Conservation (phyloP, 2,888 invertebrate genomes). For the Conomelus anceps region DNA sequence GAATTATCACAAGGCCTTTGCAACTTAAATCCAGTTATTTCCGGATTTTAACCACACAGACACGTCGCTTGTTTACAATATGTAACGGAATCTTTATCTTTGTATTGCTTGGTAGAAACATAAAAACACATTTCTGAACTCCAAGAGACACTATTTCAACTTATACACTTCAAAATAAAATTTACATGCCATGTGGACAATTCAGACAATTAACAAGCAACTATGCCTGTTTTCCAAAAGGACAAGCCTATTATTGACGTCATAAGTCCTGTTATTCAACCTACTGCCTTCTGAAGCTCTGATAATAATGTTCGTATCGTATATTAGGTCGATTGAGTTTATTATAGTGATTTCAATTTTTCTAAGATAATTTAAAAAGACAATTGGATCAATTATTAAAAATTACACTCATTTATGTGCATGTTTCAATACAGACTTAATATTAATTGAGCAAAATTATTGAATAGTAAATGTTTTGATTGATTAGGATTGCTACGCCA, state of each 20-base stretch:
- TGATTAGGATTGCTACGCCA: neutral
- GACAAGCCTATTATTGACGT: constrained; percentile 31
- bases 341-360: too few species aligned
- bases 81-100: constrained; percentile 11
- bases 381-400: too few species aligned
- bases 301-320: neutral
- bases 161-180: constrained; percentile 16
- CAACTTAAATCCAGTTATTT: constrained; percentile 30
- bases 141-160: neutral
- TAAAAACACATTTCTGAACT: constrained; percentile 24
- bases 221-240: constrained; percentile 22
- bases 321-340: too few species aligned
- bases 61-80: constrained; percentile 20
- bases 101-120: constrained; percentile 19
- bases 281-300: neutral
- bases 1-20: constrained; percentile 25
- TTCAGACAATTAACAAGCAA: constrained; percentile 22
- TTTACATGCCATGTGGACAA: constrained; percentile 26
- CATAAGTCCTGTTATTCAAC: constrained; percentile 23
- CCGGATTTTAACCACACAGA: constrained; percentile 31
- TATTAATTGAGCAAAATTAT: neutral
- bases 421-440: neutral
- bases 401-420: too few species aligned
- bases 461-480: neutral
- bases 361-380: too few species aligned